Conservation (phyloP, 2,797 vertebrate species). For the Varecia variegata region DNA sequence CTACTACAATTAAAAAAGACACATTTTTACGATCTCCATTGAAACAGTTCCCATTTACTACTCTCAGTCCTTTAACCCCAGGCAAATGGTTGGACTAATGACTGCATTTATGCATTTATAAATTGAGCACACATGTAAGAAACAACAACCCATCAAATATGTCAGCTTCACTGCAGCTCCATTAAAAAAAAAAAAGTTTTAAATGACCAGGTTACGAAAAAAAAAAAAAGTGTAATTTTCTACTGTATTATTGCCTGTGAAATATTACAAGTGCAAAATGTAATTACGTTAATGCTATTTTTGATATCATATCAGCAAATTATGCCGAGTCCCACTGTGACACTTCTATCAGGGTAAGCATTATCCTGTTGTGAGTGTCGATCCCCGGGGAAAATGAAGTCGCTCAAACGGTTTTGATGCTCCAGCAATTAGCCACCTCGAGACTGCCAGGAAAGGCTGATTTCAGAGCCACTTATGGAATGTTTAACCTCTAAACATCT, state of each 20-base stretch:
- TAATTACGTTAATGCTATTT: slow-evolving; percentile 91
- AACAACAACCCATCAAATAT: slow-evolving; percentile 75
- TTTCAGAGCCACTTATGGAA: slow-evolving; percentile 75
- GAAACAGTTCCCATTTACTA: slow-evolving; percentile 48
- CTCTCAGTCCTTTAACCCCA: slow-evolving; percentile 42
- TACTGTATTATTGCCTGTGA: slow-evolving; percentile 80
- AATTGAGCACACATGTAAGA: slow-evolving; percentile 79
- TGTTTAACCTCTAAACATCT: slow-evolving; percentile 83
- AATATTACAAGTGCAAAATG: slow-evolving; percentile 86
- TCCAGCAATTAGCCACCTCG: slow-evolving; percentile 81
- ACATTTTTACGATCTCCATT: neutral
- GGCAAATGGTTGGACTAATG: slow-evolving; percentile 73
- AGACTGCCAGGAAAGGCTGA: slow-evolving; percentile 67
- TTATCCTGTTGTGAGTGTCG: slow-evolving; percentile 82
- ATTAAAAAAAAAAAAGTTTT: slow-evolving; percentile 59
- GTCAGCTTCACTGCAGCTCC: slow-evolving; percentile 73
- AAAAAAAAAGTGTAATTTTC: slow-evolving; percentile 75
- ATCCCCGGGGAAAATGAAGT: slow-evolving; percentile 81
- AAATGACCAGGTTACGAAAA: slow-evolving; percentile 74
- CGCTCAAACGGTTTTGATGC: slow-evolving; percentile 71
- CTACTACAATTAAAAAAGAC: neutral
- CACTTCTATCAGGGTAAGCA: slow-evolving; percentile 83
- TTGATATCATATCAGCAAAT: slow-evolving; percentile 88
- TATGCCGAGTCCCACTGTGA: slow-evolving; percentile 80
- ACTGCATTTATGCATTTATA: slow-evolving; percentile 81